Conservation (phyloP, 2,113 vertebrate genomes). For the Pipa parva region DNA sequence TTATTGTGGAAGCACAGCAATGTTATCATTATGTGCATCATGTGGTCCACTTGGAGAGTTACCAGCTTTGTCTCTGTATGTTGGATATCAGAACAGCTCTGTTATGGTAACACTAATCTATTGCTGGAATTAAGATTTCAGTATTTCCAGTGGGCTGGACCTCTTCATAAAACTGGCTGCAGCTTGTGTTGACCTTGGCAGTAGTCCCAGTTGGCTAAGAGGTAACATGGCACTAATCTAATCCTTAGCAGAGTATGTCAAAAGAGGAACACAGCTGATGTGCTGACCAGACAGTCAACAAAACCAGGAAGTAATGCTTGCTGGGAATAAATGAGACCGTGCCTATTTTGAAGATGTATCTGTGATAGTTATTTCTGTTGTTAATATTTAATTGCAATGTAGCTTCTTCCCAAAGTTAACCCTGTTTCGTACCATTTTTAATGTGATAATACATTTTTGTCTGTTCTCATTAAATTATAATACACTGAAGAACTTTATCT, state of each 20-base stretch:
- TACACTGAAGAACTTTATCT: no score
- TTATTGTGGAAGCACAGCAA: conserved; percentile 19
- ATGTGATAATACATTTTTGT: no score
- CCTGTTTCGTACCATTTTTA: no score
- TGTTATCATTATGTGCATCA: conserved; percentile 25
- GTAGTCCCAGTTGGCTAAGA: conserved; percentile 56
- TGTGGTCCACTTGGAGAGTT: conserved; percentile 40
- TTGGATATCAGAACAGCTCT: conserved; percentile 36
- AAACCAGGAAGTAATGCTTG: background rate
- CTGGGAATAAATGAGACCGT: conserved; percentile 12
- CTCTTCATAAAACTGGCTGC: conserved; percentile 55
- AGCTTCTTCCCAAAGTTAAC: no score
- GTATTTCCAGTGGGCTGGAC: conserved; percentile 57
- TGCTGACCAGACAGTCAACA: background rate
- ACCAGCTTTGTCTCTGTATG: background rate
- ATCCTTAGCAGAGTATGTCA: conserved; percentile 53
- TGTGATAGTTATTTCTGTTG: no score
- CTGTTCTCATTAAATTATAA: no score
- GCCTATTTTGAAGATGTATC: background rate
- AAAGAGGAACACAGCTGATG: conserved; percentile 30
- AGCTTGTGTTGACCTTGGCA: conserved; percentile 59
- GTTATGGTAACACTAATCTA: conserved; percentile 56
- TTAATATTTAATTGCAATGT: no score
- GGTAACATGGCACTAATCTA: conserved; percentile 52
- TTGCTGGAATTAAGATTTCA: conserved; percentile 61